Percentiles rank a stretch among this genome's conserved stretches.
These are phyloP conservation scores for Phycodurus eques DNA, from an alignment of 2,113 vertebrate species.

Conservation along the genomic window DNA sequence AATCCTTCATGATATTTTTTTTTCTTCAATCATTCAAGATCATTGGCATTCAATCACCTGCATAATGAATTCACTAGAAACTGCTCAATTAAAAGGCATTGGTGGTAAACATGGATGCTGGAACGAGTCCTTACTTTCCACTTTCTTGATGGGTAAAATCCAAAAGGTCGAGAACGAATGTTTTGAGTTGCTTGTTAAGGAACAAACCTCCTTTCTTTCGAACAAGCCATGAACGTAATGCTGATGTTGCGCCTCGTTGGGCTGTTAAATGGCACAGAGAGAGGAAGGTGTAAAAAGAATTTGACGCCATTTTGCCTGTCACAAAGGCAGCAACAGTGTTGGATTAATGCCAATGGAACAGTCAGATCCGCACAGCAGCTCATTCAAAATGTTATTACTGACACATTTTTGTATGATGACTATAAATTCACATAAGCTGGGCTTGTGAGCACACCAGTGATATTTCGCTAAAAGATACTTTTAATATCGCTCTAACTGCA, in stretches of 20 bases:
- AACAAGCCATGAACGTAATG: background rate
- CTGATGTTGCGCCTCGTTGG: background rate
- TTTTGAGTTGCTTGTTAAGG: conserved; percentile 33
- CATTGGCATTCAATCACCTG: conserved; percentile 38
- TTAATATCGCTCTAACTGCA: background rate
- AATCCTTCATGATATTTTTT: background rate
- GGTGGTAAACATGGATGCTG: conserved; percentile 30
- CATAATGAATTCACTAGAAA: conserved; percentile 36
- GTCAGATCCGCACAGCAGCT: background rate
- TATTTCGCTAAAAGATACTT: background rate
- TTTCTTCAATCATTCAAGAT: conserved; percentile 12
- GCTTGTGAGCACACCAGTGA: background rate
- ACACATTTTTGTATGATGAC: conserved; percentile 2
- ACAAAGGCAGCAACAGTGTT: background rate
- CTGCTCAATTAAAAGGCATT: conserved; percentile 22
- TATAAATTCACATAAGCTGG: background rate
- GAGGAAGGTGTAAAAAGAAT: background rate
- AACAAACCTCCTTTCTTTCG: background rate
- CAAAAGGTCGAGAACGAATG: conserved; percentile 45
- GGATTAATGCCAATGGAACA: conserved; percentile 1
- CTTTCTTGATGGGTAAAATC: conserved; percentile 49
- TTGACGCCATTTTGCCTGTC: background rate
- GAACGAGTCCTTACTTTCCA: conserved; percentile 41
- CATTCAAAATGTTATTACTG: conserved; percentile 5
- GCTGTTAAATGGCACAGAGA: background rate